These are phyloP conservation scores for Microchirus variegatus DNA, from an alignment of 2,797 vertebrate species.

Conservation along the genomic window DNA sequence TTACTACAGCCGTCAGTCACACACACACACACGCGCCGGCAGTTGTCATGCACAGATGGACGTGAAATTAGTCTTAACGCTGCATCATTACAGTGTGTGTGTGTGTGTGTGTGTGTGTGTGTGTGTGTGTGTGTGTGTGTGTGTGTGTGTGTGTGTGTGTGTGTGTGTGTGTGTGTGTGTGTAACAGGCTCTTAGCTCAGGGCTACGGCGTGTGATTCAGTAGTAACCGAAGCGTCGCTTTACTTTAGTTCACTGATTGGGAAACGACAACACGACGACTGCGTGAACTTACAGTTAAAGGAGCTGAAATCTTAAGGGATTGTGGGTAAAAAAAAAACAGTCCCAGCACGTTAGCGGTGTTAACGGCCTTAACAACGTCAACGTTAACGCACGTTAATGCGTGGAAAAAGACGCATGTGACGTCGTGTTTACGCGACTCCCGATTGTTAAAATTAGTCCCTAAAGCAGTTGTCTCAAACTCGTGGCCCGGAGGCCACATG, in stretches of 20 bases:
- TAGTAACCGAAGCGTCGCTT: neutral
- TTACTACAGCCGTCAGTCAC: neutral
- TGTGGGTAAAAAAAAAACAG: neutral
- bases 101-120: slow-evolving; percentile 4
- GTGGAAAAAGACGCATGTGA: too few species aligned
- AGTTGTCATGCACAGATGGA: neutral
- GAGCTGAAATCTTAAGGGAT: neutral
- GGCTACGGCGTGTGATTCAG: neutral
- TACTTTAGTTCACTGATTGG: neutral
- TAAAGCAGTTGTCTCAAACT: too few species aligned
- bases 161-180: neutral
- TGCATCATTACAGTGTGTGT: neutral
- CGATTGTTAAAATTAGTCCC: too few species aligned
- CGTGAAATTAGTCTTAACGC: slow-evolving; percentile 1
- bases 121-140: neutral
- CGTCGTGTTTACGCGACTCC: too few species aligned
- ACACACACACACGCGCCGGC: slow-evolving; percentile 15
- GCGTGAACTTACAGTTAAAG: neutral
- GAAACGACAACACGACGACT: neutral
- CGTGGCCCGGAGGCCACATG: too few species aligned
- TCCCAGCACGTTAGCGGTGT: too few species aligned
- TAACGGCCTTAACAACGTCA: too few species aligned
- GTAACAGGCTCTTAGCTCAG: neutral
- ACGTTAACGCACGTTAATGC: too few species aligned
- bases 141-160: neutral